Evolutionary conservation across 2,797 vertebrate species (phyloP).

Genomic region (Tinamus major): DNA sequence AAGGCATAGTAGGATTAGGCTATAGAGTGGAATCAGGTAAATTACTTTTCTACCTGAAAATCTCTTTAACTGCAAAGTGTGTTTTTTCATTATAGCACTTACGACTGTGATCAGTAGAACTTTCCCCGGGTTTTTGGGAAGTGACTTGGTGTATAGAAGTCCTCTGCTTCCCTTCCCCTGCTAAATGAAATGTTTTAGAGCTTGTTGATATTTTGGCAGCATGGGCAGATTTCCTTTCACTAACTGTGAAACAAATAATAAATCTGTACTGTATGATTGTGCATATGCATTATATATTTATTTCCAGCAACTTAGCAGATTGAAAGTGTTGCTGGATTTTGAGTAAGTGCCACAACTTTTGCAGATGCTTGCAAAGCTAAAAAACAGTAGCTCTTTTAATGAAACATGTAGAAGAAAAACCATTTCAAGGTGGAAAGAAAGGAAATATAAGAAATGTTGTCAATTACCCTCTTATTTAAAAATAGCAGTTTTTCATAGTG

Average conservation of each 20-base stretch:
- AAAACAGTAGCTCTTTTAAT: neutral
- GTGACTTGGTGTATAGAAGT: neutral
- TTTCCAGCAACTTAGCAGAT: neutral
- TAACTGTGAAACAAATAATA: neutral
- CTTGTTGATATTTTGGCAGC: neutral
- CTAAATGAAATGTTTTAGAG: neutral
- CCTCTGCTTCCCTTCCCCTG: neutral
- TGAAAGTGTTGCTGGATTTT: neutral
- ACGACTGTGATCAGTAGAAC: neutral
- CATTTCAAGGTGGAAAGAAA: neutral
- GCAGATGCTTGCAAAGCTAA: neutral
- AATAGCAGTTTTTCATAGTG: neutral
- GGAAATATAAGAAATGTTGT: neutral
- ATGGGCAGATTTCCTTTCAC: neutral
- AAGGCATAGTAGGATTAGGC: conserved; percentile 31
- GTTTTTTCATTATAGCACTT: conserved; percentile 16
- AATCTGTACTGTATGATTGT: neutral
- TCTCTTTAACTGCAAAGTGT: conserved; percentile 36
- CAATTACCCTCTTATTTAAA: neutral
- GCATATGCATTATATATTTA: neutral
- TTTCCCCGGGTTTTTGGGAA: neutral
- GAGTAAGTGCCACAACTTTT: neutral
- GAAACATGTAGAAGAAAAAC: neutral
- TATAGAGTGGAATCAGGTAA: conserved; percentile 23
- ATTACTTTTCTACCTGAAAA: conserved; percentile 46